Conservation (phyloP, 1,140 invertebrate genomes). For the Dolichoris vasculosae region DNA sequence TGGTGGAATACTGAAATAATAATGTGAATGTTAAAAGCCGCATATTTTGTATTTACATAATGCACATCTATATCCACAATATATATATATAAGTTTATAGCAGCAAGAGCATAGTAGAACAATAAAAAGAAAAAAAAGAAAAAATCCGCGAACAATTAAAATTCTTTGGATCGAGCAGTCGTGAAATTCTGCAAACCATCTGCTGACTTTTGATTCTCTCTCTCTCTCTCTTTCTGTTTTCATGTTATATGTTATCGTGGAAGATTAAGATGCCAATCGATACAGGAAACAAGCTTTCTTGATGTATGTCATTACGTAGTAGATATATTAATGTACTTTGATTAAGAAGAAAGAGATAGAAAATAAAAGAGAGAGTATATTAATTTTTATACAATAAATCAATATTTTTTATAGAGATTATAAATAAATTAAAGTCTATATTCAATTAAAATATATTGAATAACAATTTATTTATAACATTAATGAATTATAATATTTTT, state of each 20-base stretch:
- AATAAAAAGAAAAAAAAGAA: constrained; percentile 41
- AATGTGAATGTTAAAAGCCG: constrained; percentile 27
- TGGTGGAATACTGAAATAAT: constrained; percentile 45
- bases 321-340: constrained; percentile 53
- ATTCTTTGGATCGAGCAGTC: constrained; percentile 53
- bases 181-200: constrained; percentile 52
- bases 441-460: too few species aligned
- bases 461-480: too few species aligned
- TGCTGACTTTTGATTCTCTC: constrained; percentile 25
- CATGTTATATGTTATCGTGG: constrained; percentile 49
- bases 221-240: constrained; percentile 7
- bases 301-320: constrained; percentile 38
- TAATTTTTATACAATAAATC: neutral
- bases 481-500: too few species aligned
- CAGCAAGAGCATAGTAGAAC: constrained; percentile 32
- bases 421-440: too few species aligned
- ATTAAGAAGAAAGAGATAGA: constrained; percentile 7
- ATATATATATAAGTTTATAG: constrained; percentile 8
- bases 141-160: constrained; percentile 55
- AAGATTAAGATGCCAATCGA: constrained; percentile 58
- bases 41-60: constrained; percentile 35
- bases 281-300: constrained; percentile 46
- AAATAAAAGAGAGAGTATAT: neutral
- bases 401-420: too few species aligned
- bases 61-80: neutral